Evolutionary conservation across 2,797 vertebrate genomes (phyloP), one percentile per base, ranked within the genome.

Genomic region (Lacerta viridis): DNA sequence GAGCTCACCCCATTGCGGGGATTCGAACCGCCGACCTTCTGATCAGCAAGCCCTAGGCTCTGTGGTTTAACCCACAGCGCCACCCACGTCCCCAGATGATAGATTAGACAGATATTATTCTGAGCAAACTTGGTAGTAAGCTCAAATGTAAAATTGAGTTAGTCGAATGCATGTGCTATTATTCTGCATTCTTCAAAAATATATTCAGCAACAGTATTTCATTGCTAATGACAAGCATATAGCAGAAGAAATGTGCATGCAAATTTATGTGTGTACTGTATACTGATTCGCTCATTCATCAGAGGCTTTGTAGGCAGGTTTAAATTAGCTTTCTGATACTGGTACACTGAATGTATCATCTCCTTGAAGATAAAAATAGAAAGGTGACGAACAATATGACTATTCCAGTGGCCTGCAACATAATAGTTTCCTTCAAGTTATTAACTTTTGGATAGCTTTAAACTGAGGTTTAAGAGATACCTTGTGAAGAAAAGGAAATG

Each of bases 201-300:
- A 4, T 15, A 1, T 59, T 20, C 15, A 76, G 33, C 29, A 13
- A 0, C 27, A 61, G 64, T 43, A 1, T 71, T 20, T 4, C 90
- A 75, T 88, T 91, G 89, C 88, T 84, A 88, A 89, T 59, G 74
- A 61, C 0, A 5, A 92, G 18, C 36, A 46, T 27, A 25, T 69
- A 76, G 23, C 3, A 88, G 1, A 55, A 88, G 11, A 33, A 83
- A 84, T 71, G 10, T 87, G 80, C 74, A 41, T 36, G 25, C 83
- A 33, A 43, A 69, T 46, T 85, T 84, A 78, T 50, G 78, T 10
- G 55, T 7, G 15, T 5, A 61, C 18, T 77, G 7, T 74, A n/a
- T 79, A 69, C 50, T 89, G 86, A 92, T 77, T 87, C 55, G 80
- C 2, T 90, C 90, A 66, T 81, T 88, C 61, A 74, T 89, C 85